Conservation (phyloP, 1,140 invertebrate genomes). For the Zaprionus ghesquierei region DNA sequence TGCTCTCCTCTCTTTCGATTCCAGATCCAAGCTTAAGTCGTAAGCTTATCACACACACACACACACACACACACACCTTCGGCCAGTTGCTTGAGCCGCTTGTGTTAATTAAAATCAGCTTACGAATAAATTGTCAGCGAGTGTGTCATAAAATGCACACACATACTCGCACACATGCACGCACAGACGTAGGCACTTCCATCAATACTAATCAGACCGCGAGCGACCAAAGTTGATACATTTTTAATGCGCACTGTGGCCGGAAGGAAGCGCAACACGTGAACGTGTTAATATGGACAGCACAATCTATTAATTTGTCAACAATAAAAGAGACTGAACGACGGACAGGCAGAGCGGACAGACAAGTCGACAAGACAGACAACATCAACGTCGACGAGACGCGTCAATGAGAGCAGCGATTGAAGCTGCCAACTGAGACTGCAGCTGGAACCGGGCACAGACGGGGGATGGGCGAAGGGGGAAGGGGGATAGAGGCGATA, state of each 20-base stretch:
- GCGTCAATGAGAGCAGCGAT: slow-evolving; percentile 41
- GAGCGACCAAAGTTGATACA: slow-evolving; percentile 49
- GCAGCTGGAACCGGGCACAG: not conserved
- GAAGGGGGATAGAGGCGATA: slow-evolving; percentile 12
- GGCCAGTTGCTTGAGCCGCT: slow-evolving; percentile 22
- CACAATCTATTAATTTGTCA: slow-evolving; percentile 81
- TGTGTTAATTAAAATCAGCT: slow-evolving; percentile 44
- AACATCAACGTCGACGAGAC: slow-evolving; percentile 24
- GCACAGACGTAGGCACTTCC: not conserved
- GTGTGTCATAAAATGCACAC: slow-evolving; percentile 56
- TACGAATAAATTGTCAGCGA: slow-evolving; percentile 41
- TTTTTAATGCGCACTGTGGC: slow-evolving; percentile 69
- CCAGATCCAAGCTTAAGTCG: slow-evolving; percentile 25
- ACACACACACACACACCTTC: slow-evolving; percentile 3
- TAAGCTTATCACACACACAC: slow-evolving; percentile 35
- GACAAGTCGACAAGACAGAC: slow-evolving; percentile 1
- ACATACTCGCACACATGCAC: not conserved
- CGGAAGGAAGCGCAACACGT: slow-evolving; percentile 77
- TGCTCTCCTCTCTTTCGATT: not conserved
- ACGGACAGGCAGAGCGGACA: slow-evolving; percentile 12
- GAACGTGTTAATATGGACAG: slow-evolving; percentile 80
- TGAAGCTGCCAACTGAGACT: slow-evolving; percentile 2
- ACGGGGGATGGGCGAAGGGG: not conserved
- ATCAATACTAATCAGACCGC: slow-evolving; percentile 70
- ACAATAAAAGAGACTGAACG: slow-evolving; percentile 68